phyloP scores from a whole-genome alignment of 92 coral and sea anemone genomes.

The Umimayanthus kanabou region DNA sequence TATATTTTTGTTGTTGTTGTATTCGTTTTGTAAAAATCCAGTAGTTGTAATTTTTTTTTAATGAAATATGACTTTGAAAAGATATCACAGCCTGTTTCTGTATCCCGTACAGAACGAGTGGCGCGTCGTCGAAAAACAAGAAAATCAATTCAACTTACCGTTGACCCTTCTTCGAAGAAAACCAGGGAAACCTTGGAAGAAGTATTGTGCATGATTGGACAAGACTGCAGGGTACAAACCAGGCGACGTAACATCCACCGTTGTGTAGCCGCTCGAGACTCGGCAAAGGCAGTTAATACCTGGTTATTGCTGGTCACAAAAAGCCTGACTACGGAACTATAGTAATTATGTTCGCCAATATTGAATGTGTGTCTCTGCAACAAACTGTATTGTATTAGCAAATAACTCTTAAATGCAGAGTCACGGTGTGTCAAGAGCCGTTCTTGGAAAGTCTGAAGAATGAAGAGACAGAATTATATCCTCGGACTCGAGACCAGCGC shows the following conservation, averaged over 20 bases:
- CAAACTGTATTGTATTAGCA: neutral
- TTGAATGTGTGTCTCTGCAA: neutral
- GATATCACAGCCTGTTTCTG: neutral
- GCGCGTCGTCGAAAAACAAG: slow-evolving; percentile 31
- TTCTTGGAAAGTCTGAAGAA: neutral
- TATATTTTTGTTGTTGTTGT: no score
- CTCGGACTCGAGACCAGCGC: neutral
- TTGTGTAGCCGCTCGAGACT: neutral
- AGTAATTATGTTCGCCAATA: neutral
- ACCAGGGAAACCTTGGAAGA: neutral
- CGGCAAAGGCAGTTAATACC: neutral
- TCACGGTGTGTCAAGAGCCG: neutral
- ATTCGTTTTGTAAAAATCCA: no score
- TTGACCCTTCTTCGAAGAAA: neutral
- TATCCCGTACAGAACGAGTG: neutral
- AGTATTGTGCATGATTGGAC: neutral
- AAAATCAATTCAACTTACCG: slow-evolving; percentile 29
- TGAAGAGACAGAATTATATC: neutral
- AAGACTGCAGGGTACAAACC: neutral
- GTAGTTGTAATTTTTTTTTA: no score
- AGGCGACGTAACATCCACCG: no score
- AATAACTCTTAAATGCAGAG: neutral
- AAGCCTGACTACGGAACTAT: neutral
- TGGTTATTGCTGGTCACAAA: neutral
- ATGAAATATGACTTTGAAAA: neutral